Evolutionary conservation across 2,888 invertebrate genomes (phyloP).

Genomic region (Troglohyphantes excavatus): DNA sequence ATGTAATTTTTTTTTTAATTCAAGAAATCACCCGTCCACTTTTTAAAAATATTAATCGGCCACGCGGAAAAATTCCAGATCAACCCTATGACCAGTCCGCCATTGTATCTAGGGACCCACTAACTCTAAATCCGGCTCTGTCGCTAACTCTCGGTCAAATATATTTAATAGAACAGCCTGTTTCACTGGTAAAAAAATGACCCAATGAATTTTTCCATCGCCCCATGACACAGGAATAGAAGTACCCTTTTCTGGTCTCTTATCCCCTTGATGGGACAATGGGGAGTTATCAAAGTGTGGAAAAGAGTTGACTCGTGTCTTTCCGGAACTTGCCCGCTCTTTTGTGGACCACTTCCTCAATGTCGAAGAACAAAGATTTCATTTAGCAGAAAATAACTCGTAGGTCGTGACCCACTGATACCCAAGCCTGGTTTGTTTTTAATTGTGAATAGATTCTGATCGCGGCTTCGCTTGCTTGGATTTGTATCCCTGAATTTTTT

Average conservation of each 20-base stretch:
- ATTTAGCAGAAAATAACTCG: slow-evolving; percentile 67
- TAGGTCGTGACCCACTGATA: slow-evolving; percentile 55
- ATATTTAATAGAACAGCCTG: too few species aligned
- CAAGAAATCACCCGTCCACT: too few species aligned
- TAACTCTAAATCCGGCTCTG: too few species aligned
- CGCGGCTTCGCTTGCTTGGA: too few species aligned
- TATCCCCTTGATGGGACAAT: slow-evolving; percentile 23
- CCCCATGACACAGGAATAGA: background rate
- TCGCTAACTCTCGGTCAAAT: too few species aligned
- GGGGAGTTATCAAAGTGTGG: slow-evolving; percentile 13
- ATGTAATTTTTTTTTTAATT: too few species aligned
- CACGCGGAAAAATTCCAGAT: too few species aligned
- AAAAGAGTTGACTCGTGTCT: slow-evolving; percentile 1
- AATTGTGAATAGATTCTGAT: background rate
- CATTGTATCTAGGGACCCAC: too few species aligned
- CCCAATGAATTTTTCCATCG: background rate
- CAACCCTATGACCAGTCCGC: too few species aligned
- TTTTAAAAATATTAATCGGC: too few species aligned
- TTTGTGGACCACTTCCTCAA: slow-evolving; percentile 44
- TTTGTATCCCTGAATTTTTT: too few species aligned
- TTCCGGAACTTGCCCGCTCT: slow-evolving; percentile 40
- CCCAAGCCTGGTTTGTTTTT: slow-evolving; percentile 11
- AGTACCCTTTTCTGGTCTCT: background rate
- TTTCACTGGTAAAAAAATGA: too few species aligned
- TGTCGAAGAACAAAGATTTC: slow-evolving; percentile 45